phyloP scores from a whole-genome alignment of 53 echinoderm and acorn worm species.

The Actinopyga echinites region DNA sequence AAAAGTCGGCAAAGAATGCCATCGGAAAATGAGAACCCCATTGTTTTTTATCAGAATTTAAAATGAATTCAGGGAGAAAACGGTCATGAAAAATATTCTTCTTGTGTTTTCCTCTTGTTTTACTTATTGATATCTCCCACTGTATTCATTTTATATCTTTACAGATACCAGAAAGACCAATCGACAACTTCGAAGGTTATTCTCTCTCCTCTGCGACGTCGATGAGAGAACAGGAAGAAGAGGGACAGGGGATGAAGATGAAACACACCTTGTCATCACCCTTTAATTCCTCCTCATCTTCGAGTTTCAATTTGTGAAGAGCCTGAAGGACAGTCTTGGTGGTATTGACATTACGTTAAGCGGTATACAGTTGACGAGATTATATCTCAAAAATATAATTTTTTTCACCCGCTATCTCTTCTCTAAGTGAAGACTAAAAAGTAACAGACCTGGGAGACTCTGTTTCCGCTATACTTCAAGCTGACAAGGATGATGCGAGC shows the following conservation, averaged over 20 bases:
- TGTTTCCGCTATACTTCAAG: slow-evolving; percentile 3
- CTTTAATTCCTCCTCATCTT: neutral
- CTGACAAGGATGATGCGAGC: slow-evolving; percentile 1
- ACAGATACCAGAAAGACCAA: too few species aligned
- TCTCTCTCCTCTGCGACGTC: neutral
- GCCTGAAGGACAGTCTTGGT: neutral
- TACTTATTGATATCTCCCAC: too few species aligned
- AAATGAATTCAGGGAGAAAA: too few species aligned
- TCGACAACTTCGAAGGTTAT: neutral
- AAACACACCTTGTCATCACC: slow-evolving; percentile 26
- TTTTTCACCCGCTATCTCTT: neutral
- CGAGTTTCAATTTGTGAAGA: neutral
- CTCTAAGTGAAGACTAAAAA: neutral
- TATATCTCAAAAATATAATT: neutral
- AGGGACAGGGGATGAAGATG: neutral
- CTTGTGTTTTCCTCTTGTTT: too few species aligned
- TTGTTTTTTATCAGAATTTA: too few species aligned
- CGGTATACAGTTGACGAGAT: neutral
- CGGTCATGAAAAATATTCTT: too few species aligned
- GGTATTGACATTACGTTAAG: slow-evolving; percentile 18
- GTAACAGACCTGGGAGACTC: neutral
- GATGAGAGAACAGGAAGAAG: neutral
- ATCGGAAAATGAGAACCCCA: too few species aligned
- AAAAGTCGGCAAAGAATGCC: too few species aligned
- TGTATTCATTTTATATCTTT: too few species aligned